Base-by-base conservation (phyloP, 2,797 vertebrate genomes). In the Poeciliopsis infans region DNA sequence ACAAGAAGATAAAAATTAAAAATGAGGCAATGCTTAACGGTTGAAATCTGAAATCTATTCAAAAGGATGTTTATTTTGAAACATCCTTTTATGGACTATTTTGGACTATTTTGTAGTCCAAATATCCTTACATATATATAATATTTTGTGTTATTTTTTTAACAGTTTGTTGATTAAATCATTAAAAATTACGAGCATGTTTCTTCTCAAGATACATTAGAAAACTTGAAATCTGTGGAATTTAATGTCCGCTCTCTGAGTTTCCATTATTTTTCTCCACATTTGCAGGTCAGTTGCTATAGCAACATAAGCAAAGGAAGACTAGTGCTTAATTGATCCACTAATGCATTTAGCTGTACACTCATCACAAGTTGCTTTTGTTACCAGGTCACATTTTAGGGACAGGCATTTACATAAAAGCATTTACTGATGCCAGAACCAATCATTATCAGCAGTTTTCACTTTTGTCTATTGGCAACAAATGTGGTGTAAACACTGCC, bases 321-420 rank as follows among this genome's bases (percentile, higher is more conserved):
- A 96, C 93, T 97, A 97, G 96, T 96, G 93, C 97, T 98, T 99
- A 98, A 99, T 99, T 98, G 97, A 98, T 98, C 96, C 95, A 95
- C 97, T 98, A 98, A 98, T 98, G 97, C 96, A 97, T 97, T 94
- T 93, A 93, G 96, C 97, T 95, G 96, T 96, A 96, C 96, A 97
- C 96, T 96, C 95, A 97, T 95, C 95, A 95, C 96, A 96, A 97
- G 96, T 96, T 96, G 95, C 95, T 96, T 97, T 99, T 98, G 97
- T 98, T 98, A 97, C 96, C 96, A 97, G 97, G 97, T 98, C 97
- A 97, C 97, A 97, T 97, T 98, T 97, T 96, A 88, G 96, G 95
- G 95, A 91, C 95, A 93, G 76, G 74, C 88, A 98, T 98, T 98
- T 98, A 97, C 97, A 99, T 99, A 97, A 98, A 98, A 97, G 95